Conservation (phyloP, 2,113 vertebrate genomes). For the Electrona antarctica region DNA sequence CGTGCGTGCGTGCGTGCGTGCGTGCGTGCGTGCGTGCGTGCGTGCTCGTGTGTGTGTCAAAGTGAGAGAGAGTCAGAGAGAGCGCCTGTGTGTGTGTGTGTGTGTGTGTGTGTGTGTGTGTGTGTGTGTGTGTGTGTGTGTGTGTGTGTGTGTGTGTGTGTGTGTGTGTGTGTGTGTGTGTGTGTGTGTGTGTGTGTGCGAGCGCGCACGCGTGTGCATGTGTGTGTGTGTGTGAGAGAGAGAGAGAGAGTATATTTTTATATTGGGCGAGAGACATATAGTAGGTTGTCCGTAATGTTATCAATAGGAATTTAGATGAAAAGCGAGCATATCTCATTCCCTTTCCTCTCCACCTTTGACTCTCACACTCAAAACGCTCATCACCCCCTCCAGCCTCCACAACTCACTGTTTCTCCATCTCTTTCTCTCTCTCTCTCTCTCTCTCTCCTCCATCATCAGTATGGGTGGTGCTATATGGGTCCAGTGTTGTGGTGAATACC, state of each 20-base stretch:
- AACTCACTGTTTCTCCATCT: constrained; percentile 19
- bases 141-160: background rate
- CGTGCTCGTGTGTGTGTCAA: background rate
- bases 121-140: too few relatives aligned
- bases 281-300: background rate
- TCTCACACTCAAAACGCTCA: background rate
- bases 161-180: too few relatives aligned
- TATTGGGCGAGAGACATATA: background rate
- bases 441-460: constrained; percentile 65
- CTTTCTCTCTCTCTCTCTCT: constrained; percentile 14
- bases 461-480: constrained; percentile 84
- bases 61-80: background rate
- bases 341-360: constrained; percentile 2
- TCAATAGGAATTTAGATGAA: background rate
- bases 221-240: background rate
- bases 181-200: too few relatives aligned
- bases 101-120: background rate
- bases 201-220: background rate
- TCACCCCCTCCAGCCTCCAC: background rate
- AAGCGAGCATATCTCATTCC: constrained; percentile 5
- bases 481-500: constrained; percentile 88
- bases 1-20: too few relatives aligned
- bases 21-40: too few relatives aligned
- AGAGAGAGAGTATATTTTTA: background rate
- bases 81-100: constrained; percentile 1